A percentile compares a stretch with the other conserved stretches of the same genome.
Conservation (phyloP, 2,888 invertebrate genomes). For the Hartigia nigra region DNA sequence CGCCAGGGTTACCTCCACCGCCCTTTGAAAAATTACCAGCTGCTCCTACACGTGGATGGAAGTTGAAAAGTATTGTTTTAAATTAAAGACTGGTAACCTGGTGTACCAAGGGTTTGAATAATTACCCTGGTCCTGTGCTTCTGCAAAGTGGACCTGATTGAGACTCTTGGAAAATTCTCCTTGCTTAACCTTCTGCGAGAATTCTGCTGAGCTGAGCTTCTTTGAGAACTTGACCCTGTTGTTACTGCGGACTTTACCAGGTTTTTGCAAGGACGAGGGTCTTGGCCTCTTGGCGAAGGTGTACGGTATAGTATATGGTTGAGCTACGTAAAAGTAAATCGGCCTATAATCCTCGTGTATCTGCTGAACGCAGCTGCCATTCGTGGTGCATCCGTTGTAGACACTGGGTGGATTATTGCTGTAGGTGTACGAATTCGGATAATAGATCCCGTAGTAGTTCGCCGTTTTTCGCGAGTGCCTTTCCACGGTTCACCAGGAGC, state of each 20-base stretch:
- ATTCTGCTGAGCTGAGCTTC: conserved; percentile 55
- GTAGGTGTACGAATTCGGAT: conserved; percentile 54
- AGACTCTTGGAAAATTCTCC: conserved; percentile 61
- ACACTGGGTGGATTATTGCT: conserved; percentile 58
- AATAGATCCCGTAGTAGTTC: conserved; percentile 57
- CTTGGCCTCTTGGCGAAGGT: conserved; percentile 56
- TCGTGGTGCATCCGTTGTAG: conserved; percentile 46
- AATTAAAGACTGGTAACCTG: not conserved
- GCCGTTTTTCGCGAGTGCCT: conserved; percentile 60
- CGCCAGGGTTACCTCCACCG: conserved; percentile 1
- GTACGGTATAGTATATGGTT: conserved; percentile 60
- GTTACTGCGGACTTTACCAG: conserved; percentile 48
- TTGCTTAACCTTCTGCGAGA: conserved; percentile 60
- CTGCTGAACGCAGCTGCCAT: conserved; percentile 36
- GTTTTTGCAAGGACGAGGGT: conserved; percentile 50
- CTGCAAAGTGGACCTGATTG: conserved; percentile 59
- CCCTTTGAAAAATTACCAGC: conserved; percentile 39
- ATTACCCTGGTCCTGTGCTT: conserved; percentile 54
- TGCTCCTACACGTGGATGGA: conserved; percentile 17
- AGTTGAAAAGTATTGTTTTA: not conserved
- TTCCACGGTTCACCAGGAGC: conserved; percentile 49
- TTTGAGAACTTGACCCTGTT: conserved; percentile 59
- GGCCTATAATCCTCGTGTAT: conserved; percentile 59
- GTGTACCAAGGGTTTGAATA: not conserved
- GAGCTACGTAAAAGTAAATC: conserved; percentile 61